phyloP scores from a whole-genome alignment of 2,113 vertebrate species.

The Argyrosomus japonicus region DNA sequence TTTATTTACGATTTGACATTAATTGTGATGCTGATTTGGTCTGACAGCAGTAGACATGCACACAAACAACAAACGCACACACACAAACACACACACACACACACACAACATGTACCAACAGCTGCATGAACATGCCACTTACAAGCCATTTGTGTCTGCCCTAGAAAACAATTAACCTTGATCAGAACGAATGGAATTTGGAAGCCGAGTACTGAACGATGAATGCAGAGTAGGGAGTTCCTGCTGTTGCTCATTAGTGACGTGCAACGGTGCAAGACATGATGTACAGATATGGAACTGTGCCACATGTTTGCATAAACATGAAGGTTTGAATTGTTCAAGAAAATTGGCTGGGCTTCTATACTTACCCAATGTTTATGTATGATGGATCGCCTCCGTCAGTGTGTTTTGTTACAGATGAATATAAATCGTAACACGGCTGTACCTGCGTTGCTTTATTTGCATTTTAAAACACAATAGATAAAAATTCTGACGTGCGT shows the following conservation, averaged over 20 bases:
- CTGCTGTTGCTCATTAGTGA: constrained; percentile 65
- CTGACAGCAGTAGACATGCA: constrained; percentile 24
- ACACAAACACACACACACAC: constrained; percentile 6
- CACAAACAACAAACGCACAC: background rate
- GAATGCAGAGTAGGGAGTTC: constrained; percentile 27
- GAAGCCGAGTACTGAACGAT: constrained; percentile 9
- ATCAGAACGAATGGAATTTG: constrained; percentile 54
- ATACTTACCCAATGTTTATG: constrained; percentile 38
- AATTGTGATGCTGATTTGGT: constrained; percentile 70
- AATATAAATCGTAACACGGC: background rate
- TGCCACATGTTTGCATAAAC: constrained; percentile 59
- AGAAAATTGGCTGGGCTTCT: constrained; percentile 15
- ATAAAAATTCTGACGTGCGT: background rate
- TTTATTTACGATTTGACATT: constrained; percentile 58
- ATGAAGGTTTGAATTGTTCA: constrained; percentile 19
- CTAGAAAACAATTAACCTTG: constrained; percentile 72
- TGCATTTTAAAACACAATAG: constrained; percentile 28
- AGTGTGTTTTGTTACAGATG: constrained; percentile 16
- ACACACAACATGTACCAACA: constrained; percentile 44
- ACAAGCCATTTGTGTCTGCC: constrained; percentile 55
- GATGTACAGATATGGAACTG: constrained; percentile 37
- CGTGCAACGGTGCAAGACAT: background rate
- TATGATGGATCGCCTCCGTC: constrained; percentile 52
- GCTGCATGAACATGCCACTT: constrained; percentile 59
- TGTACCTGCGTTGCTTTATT: background rate